Base-by-base conservation (phyloP, 1,140 invertebrate species). In the Musca domestica region DNA sequence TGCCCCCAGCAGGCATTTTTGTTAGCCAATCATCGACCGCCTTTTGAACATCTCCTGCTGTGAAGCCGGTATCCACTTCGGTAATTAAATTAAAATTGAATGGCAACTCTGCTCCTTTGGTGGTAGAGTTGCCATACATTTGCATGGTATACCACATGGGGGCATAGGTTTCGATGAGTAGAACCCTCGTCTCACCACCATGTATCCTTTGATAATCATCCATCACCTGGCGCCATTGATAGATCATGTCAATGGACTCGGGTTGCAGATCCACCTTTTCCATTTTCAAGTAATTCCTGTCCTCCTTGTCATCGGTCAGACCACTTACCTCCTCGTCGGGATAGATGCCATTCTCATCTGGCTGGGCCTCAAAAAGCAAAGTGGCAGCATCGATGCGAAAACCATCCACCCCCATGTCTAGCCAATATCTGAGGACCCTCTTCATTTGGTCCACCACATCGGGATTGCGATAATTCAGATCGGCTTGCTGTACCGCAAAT, bases 381-480 rank as follows among this genome's bases (percentile, higher is more conserved):
- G 86, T 83, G 7, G 90, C 83, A 15, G 88, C 87, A 70, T 88
- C 87, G 27, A 94, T 84, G 64, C 89, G 84, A 73, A 94, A 93
- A 5, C 92, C 92, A 78, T 89, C 88, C 0, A 93, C 89, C 2
- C 90, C 91, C 73, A 85, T 86, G 17, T 89, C 84, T 15, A 94
- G 71, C 92, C 92, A 94, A 74, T 91, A 93, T 25, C 83, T 81
- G 1, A 93, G 73, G 3, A 91, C 84, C 47, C 89, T 84, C 47
- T 89, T 88, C 84, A 93, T 88, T 74, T 89, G 89, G 22, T 87
- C 74, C 2, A 86, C 83, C 1, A 93, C 87, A 2, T 73, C 74
- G 2, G 84, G 80, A 78, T 89, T 88, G 17, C 87, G 82, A 73
- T 89, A 91, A 80, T 94, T 91, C 0, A 92, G 80, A 78, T 93